A percentile compares a stretch with the other conserved stretches of the same genome.
Conservation (phyloP, 2,797 vertebrate genomes). For the Enoplosus armatus region DNA sequence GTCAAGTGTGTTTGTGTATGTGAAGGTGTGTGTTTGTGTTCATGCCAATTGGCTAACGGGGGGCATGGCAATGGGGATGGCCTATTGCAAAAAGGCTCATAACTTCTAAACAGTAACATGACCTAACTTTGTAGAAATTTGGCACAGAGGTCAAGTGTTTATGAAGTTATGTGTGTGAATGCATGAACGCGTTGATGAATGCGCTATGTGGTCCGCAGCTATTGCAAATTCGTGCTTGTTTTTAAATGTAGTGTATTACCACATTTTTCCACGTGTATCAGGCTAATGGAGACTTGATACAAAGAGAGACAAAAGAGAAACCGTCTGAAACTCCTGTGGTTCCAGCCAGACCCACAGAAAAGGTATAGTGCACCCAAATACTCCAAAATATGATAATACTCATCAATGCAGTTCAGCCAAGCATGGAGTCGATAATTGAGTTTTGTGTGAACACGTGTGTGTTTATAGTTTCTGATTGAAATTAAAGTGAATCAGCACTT, state of each 20-base stretch:
- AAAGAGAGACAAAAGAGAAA: slow-evolving; percentile 39
- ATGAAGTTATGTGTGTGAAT: too few relatives aligned
- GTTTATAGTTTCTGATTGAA: neutral
- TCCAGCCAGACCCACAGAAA: slow-evolving; percentile 58
- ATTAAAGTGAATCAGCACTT: neutral
- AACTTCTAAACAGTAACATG: too few relatives aligned
- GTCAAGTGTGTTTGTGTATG: too few relatives aligned
- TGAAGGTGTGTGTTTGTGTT: too few relatives aligned
- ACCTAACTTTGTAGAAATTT: too few relatives aligned
- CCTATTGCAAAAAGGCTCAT: too few relatives aligned
- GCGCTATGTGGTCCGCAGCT: too few relatives aligned
- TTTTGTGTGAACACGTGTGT: neutral
- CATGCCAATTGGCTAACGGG: too few relatives aligned
- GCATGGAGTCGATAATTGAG: neutral
- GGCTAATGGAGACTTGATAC: slow-evolving; percentile 27
- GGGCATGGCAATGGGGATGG: too few relatives aligned
- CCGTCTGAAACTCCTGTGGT: slow-evolving; percentile 27
- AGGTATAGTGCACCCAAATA: slow-evolving; percentile 41
- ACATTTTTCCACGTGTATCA: slow-evolving; percentile 3
- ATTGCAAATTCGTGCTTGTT: too few relatives aligned
- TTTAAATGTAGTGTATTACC: neutral
- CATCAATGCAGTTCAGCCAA: neutral
- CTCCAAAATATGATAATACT: neutral
- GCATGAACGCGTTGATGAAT: too few relatives aligned
- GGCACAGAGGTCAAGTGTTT: too few relatives aligned